Conservation (phyloP, 2,797 vertebrate species). For the Pygocentrus nattereri region DNA sequence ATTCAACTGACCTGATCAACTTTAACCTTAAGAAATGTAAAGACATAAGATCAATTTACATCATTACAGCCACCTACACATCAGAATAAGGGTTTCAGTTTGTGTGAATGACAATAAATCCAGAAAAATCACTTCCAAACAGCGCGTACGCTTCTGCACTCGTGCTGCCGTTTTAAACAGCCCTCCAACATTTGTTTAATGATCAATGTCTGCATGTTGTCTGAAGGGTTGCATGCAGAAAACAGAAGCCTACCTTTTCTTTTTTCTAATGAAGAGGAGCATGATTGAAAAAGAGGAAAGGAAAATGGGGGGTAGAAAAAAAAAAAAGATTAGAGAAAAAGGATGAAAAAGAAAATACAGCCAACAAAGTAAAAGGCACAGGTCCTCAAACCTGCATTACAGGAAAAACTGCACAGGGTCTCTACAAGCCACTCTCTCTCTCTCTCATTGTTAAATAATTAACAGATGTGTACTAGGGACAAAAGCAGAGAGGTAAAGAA, state of each 20-base stretch:
- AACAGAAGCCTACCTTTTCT: conserved; percentile 82
- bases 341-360: neutral
- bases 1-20: conserved; percentile 77
- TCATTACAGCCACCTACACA: neutral
- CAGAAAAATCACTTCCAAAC: neutral
- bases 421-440: neutral
- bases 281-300: conserved; percentile 64
- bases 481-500: no score
- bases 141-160: neutral
- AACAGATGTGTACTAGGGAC: neutral
- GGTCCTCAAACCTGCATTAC: neutral
- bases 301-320: conserved; percentile 52
- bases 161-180: neutral
- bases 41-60: conserved; percentile 23
- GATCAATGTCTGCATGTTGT: conserved; percentile 32
- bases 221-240: conserved; percentile 70
- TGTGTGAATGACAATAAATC: neutral
- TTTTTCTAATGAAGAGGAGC: conserved; percentile 83
- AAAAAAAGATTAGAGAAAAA: neutral
- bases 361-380: neutral
- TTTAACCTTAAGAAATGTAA: conserved; percentile 72
- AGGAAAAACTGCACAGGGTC: neutral
- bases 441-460: neutral
- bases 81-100: neutral
- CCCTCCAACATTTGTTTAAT: neutral